A percentile compares a stretch with the other conserved stretches of the same genome.
phyloP scores from a whole-genome alignment of 2,888 invertebrate species.

The Drosophila sordidapex region DNA sequence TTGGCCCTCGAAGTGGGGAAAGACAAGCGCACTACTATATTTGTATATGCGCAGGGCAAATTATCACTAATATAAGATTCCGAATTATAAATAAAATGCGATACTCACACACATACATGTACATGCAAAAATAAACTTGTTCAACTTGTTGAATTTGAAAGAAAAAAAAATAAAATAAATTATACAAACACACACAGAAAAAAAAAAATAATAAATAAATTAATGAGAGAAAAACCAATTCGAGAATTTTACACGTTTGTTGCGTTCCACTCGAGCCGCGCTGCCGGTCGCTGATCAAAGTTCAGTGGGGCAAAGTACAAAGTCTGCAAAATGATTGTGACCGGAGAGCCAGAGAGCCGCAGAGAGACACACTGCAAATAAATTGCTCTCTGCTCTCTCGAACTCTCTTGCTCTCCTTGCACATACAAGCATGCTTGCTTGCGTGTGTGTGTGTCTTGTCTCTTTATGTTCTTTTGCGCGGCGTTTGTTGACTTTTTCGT shows the following conservation, averaged over 20 bases:
- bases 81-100: constrained; percentile 60
- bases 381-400: not conserved
- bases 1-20: not conserved
- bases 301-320: constrained; percentile 81
- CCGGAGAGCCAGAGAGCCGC: constrained; percentile 7
- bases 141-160: constrained; percentile 41
- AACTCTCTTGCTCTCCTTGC: not conserved
- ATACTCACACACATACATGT: constrained; percentile 13
- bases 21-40: not conserved
- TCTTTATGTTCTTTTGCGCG: constrained; percentile 22
- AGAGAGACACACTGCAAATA: not conserved
- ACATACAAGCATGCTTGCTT: not conserved
- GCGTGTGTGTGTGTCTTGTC: constrained; percentile 2
- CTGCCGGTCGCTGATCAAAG: constrained; percentile 71
- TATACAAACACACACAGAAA: constrained; percentile 20
- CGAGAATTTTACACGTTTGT: constrained; percentile 43
- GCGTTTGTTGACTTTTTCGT: constrained; percentile 50
- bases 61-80: constrained; percentile 50
- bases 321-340: constrained; percentile 71
- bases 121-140: constrained; percentile 30
- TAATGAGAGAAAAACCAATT: constrained; percentile 45
- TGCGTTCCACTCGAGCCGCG: constrained; percentile 46
- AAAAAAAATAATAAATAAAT: constrained; percentile 5
- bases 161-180: constrained; percentile 43
- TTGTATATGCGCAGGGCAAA: constrained; percentile 56